Conservation (phyloP, 2,888 invertebrate species). For the Dasysyrphus albostriatus region DNA sequence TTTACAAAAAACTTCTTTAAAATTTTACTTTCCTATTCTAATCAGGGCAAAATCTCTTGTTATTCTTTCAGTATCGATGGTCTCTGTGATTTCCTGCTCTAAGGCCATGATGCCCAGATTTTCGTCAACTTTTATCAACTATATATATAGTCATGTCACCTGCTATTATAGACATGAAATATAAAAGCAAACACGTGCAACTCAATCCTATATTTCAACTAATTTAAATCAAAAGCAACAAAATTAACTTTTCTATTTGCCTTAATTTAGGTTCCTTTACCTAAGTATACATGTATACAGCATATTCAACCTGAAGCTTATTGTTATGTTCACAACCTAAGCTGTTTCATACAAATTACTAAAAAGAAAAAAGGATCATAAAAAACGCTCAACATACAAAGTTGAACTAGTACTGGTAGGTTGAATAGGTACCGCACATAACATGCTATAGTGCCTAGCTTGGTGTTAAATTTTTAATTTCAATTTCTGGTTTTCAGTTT, state of each 20-base stretch:
- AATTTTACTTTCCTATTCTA: too few species aligned
- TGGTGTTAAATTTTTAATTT: slow-evolving; percentile 66
- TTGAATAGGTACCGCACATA: neutral
- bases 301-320: slow-evolving; percentile 9
- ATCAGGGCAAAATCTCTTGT: too few species aligned
- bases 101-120: too few species aligned
- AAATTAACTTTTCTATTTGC: slow-evolving; percentile 46
- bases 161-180: too few species aligned
- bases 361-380: neutral
- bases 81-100: too few species aligned
- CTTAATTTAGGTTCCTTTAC: slow-evolving; percentile 8
- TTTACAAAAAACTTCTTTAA: too few species aligned
- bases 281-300: neutral
- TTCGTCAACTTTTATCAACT: too few species aligned
- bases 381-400: neutral
- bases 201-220: neutral
- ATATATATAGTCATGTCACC: too few species aligned
- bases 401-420: slow-evolving; percentile 14
- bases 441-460: slow-evolving; percentile 37
- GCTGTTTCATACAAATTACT: slow-evolving; percentile 5
- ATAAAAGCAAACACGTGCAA: too few species aligned
- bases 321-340: slow-evolving; percentile 24
- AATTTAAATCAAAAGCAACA: neutral
- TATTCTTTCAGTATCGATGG: too few species aligned
- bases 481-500: slow-evolving; percentile 65